Evolutionary conservation across 2,888 invertebrate species (phyloP).

Genomic region (Andrena praecox): DNA sequence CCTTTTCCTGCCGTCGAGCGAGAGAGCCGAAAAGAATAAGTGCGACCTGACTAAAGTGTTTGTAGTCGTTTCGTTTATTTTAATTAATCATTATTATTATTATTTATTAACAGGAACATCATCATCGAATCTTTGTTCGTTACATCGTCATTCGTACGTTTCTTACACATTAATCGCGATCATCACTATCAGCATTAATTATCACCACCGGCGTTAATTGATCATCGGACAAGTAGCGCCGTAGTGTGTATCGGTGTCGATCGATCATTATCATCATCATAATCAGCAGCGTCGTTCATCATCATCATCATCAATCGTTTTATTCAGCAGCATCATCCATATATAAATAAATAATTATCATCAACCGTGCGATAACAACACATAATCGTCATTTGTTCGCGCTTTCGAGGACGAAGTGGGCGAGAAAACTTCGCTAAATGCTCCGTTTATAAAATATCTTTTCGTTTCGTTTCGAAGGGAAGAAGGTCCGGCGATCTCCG

Average conservation of each 20-base stretch:
- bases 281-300: slow-evolving; percentile 64
- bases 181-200: slow-evolving; percentile 69
- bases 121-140: slow-evolving; percentile 84
- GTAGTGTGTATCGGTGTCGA: slow-evolving; percentile 49
- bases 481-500: too few relatives aligned
- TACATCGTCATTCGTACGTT: slow-evolving; percentile 71
- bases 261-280: slow-evolving; percentile 39
- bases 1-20: slow-evolving; percentile 42
- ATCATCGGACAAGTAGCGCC: slow-evolving; percentile 63
- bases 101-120: slow-evolving; percentile 84
- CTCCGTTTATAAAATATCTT: neutral
- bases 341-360: slow-evolving; percentile 83
- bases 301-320: slow-evolving; percentile 65
- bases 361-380: slow-evolving; percentile 80
- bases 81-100: slow-evolving; percentile 72
- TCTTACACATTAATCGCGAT: slow-evolving; percentile 63
- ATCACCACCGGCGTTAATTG: slow-evolving; percentile 68
- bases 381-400: slow-evolving; percentile 76
- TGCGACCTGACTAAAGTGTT: slow-evolving; percentile 79
- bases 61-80: slow-evolving; percentile 76
- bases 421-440: slow-evolving; percentile 23
- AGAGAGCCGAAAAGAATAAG: slow-evolving; percentile 21
- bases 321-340: slow-evolving; percentile 68
- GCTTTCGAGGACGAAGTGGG: slow-evolving; percentile 58
- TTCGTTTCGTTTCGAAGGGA: too few relatives aligned